Base-by-base conservation (phyloP, 2,797 vertebrate genomes). In the Botia almorhae region DNA sequence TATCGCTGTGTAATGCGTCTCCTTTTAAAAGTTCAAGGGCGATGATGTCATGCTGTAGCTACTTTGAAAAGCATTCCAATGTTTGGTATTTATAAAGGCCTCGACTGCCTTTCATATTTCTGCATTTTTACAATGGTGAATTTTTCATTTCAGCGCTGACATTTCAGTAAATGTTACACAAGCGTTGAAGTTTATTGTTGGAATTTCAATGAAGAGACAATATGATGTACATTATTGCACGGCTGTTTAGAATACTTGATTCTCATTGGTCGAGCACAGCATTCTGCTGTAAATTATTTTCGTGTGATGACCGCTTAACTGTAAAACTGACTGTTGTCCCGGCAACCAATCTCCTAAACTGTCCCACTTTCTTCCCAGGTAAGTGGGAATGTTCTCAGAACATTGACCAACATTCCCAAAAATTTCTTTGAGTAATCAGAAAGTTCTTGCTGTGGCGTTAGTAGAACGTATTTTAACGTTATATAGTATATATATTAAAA, bases 31-130 rank as follows among this genome's bases (percentile, higher is more conserved):
- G 74, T 65, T 36, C 60, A 76, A 36, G 21, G 58, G 29, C 33
- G 60, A 74, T 74, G 63, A 70, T 69, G 61, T 83, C 69, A 58
- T 64, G 61, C 77, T 82, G n/a, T 51, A 46, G 46, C 55, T 69
- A 74, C 72, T 65, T 72, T 73, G 73, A 74, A 75, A 65, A 39
- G 26, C 43, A 64, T 70, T 73, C 23, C 61, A 72, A 14, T 53
- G 43, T 74, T 56, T 81, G 43, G 67, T 69, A 50, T 78, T 78
- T 69, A 43, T 10, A 12, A 76, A 17, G 8, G 55, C 67, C 21
- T 1, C 4, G 17, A 43, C 21, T 69, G 13, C 53, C 61, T 61
- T 2, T 55, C 21, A 58, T 16, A 76, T 65, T 76, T 76, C 61
- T 67, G 23, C 19, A 55, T 13, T 67, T 23, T 14, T 55, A 63